Evolutionary conservation across 2,888 invertebrate species (phyloP).

Genomic region (Polylopha cassiicola): DNA sequence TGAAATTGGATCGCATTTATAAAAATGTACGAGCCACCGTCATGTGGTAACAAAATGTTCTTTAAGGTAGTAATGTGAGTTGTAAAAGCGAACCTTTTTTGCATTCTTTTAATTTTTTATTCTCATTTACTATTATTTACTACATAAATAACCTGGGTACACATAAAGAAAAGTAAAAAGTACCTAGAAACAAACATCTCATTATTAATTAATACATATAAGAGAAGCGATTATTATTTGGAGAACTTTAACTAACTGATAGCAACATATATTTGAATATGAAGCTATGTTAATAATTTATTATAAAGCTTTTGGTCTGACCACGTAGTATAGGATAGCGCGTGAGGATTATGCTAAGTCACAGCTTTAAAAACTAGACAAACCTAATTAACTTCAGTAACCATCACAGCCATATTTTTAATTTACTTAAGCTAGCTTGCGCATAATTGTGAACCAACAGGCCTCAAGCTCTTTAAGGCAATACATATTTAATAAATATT

Average conservation of each 20-base stretch:
- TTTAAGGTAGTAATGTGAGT: slow-evolving; percentile 8
- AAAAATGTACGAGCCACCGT: not conserved
- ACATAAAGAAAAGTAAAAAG: too few species aligned
- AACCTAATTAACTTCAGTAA: slow-evolving; percentile 16
- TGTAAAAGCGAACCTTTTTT: slow-evolving; percentile 8
- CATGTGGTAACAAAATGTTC: slow-evolving; percentile 18
- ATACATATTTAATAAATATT: too few species aligned
- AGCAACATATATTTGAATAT: too few species aligned
- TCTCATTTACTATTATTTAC: too few species aligned
- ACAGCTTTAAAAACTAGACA: slow-evolving; percentile 11
- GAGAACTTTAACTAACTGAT: too few species aligned
- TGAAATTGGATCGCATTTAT: not conserved
- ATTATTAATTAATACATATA: too few species aligned
- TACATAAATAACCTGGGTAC: too few species aligned
- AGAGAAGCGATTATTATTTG: too few species aligned
- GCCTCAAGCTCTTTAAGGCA: too few species aligned
- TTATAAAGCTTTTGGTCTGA: slow-evolving; percentile 5
- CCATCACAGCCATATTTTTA: slow-evolving; percentile 12
- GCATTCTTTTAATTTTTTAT: slow-evolving; percentile 6
- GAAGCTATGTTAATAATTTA: slow-evolving; percentile 2
- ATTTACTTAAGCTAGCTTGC: slow-evolving; percentile 11
- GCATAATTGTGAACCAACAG: slow-evolving; percentile 13
- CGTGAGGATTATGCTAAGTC: slow-evolving; percentile 13
- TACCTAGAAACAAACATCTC: too few species aligned
- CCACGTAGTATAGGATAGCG: slow-evolving; percentile 6